phyloP scores from a whole-genome alignment of 1,140 invertebrate genomes.

The Listronotus bonariensis region DNA sequence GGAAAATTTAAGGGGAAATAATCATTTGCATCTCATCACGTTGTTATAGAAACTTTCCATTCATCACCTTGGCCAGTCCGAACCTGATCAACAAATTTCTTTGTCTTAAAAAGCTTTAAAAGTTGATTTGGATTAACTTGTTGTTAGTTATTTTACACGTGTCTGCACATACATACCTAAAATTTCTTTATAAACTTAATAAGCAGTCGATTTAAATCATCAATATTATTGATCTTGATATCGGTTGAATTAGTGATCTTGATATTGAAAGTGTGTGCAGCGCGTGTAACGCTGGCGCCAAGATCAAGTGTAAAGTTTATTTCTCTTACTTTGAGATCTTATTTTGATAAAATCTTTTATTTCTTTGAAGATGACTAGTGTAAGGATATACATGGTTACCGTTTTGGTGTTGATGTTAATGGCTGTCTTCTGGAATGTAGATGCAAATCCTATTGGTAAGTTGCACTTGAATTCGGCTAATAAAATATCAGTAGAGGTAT shows the following conservation, averaged over 20 bases:
- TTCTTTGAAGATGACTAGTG: conserved; percentile 4
- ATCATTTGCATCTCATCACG: too few species aligned
- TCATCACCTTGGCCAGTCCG: conserved; percentile 27
- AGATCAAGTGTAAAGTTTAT: background rate
- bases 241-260: background rate
- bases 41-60: background rate
- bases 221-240: background rate
- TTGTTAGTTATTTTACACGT: conserved; percentile 23
- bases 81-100: conserved; percentile 29
- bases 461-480: background rate
- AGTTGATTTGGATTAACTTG: conserved; percentile 22
- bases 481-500: too few species aligned
- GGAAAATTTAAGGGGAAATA: too few species aligned
- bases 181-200: background rate
- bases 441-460: conserved; percentile 24
- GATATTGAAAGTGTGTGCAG: conserved; percentile 8
- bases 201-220: background rate
- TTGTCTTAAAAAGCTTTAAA: conserved; percentile 35
- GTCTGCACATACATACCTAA: conserved; percentile 9
- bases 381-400: background rate
- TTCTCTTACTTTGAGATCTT: background rate
- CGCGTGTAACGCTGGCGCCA: background rate
- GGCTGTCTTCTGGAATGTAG: conserved; percentile 4
- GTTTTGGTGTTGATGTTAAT: conserved; percentile 10
- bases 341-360: background rate